Evolutionary conservation across 2,888 invertebrate genomes (phyloP), one percentile per base, ranked within the genome.

Genomic region (Brachylomia viminalis): DNA sequence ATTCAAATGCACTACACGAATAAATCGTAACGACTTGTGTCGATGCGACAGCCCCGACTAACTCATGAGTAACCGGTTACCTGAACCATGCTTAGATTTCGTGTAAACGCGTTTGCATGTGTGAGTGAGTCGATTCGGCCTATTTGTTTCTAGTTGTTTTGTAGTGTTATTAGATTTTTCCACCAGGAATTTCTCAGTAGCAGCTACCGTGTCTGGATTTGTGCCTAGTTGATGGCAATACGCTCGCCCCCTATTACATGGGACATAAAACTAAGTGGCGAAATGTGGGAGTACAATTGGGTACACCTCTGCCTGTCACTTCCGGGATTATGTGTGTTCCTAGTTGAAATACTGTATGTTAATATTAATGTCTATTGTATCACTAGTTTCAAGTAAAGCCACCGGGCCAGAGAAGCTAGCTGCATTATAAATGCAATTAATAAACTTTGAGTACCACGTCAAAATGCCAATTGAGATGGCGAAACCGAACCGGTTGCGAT

Each of bases 381-480:
- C 17, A 42, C 62, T 62, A 38, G 15, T 62, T 47, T n/a, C 8
- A 17, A 33, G 15, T 30, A 62, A 30, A 69, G 17, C 17, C 23
- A 42, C 27, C 6, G 15, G 5, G 10, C n/a, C 11, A 70, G n/a
- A 45, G 20, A 71, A 68, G 38, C n/a, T 58, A 8, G 33, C 17
- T 30, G 30, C 59, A 30, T 6, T 42, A n/a, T 70, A 61, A 72
- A 64, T 67, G 64, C 58, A 80, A 75, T 79, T 68, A 76, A 75
- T 79, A 90, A 92, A 94, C 87, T 95, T 96, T 96, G 95, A 92
- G 90, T 82, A 88, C 61, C 93, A 45, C 85, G 86, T 89, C 84
- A 89, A 95, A 93, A 94, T 94, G 96, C 95, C 96, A 93, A 96
- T 96, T 93, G 95, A 91, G 93, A 93, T 93, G 92, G 92, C 89